phyloP scores from a whole-genome alignment of 2,888 invertebrate genomes.

The Dynastes grantii region DNA sequence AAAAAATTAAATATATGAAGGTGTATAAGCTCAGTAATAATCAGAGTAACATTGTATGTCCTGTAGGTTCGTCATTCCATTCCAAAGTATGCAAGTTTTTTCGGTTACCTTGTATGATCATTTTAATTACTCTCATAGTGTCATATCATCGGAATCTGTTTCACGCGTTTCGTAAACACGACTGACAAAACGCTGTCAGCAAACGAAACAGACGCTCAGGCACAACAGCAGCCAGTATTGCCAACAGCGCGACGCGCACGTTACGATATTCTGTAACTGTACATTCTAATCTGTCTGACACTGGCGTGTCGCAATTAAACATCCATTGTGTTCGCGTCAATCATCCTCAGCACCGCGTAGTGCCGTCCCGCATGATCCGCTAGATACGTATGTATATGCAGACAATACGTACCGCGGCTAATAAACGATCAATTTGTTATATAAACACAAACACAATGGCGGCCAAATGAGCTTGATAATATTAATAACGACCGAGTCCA shows the following conservation, averaged over 20 bases:
- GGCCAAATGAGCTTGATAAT: conserved; percentile 33
- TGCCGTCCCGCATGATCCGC: background rate
- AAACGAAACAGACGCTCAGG: background rate
- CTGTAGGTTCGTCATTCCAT: no score
- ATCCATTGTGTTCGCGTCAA: conserved; percentile 47
- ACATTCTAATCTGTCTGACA: conserved; percentile 35
- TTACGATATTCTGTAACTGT: conserved; percentile 5
- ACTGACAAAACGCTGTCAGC: conserved; percentile 19
- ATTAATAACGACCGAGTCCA: conserved; percentile 13
- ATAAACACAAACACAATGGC: conserved; percentile 44
- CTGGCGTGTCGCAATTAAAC: conserved; percentile 47
- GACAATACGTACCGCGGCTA: conserved; percentile 32
- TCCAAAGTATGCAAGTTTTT: no score
- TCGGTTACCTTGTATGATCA: no score
- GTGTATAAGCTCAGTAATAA: no score
- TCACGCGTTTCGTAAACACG: background rate
- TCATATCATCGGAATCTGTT: conserved; percentile 20
- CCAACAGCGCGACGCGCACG: no score
- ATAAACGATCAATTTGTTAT: conserved; percentile 50
- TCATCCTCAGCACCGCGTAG: background rate
- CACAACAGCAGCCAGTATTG: background rate
- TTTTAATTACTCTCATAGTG: background rate
- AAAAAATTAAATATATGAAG: no score
- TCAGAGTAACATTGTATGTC: no score
- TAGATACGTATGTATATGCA: background rate